A percentile compares a stretch with the other conserved stretches of the same genome.
Conservation (phyloP, 1,140 invertebrate genomes). For the Berghia stephanieae region DNA sequence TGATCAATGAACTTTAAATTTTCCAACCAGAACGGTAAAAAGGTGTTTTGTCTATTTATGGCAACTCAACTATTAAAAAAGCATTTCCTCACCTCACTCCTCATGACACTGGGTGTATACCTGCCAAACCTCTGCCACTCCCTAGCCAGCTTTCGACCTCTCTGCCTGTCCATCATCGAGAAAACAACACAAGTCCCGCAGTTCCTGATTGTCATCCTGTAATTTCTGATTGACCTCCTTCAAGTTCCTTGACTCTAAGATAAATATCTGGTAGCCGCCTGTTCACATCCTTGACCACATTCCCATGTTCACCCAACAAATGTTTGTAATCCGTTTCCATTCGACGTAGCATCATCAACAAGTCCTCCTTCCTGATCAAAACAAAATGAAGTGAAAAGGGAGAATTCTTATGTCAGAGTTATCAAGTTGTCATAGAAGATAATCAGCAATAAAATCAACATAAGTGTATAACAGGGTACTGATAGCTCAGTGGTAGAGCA, state of each 20-base stretch:
- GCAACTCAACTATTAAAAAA: too few relatives aligned
- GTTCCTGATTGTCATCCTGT: slow-evolving; percentile 91
- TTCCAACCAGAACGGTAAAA: too few relatives aligned
- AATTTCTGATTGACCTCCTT: slow-evolving; percentile 89
- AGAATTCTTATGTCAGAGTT: too few relatives aligned
- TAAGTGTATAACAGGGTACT: too few relatives aligned
- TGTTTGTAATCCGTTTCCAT: slow-evolving; percentile 77
- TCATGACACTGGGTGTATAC: slow-evolving; percentile 96
- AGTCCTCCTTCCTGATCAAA: slow-evolving; percentile 76
- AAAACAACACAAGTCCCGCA: slow-evolving; percentile 95
- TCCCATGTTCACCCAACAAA: slow-evolving; percentile 75
- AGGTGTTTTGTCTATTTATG: too few relatives aligned
- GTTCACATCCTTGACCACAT: slow-evolving; percentile 65
- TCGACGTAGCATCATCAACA: slow-evolving; percentile 80
- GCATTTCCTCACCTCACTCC: slow-evolving; percentile 80
- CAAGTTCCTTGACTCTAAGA: slow-evolving; percentile 79
- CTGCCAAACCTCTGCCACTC: slow-evolving; percentile 97
- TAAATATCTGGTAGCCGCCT: slow-evolving; percentile 62
- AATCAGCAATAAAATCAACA: too few relatives aligned
- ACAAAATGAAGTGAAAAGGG: too few relatives aligned
- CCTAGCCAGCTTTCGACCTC: slow-evolving; percentile 88
- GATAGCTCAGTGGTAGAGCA: too few relatives aligned
- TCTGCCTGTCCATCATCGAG: slow-evolving; percentile 95
- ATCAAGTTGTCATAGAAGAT: too few relatives aligned
- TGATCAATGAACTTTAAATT: too few relatives aligned